Conservation (phyloP, 1,140 invertebrate genomes). For the Drosophila pallidifrons region DNA sequence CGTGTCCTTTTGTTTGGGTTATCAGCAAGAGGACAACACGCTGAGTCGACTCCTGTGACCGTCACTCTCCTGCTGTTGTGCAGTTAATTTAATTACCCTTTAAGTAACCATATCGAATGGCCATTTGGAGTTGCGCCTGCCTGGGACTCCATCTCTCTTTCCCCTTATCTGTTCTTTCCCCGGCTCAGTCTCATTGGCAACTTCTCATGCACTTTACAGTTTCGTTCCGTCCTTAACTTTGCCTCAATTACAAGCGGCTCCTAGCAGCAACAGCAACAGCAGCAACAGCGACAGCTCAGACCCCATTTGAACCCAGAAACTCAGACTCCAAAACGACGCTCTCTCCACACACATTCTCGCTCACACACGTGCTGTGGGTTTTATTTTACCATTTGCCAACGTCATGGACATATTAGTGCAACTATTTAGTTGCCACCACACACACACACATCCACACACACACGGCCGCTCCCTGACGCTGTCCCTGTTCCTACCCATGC, state of each 20-base stretch:
- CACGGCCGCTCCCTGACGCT: conserved; percentile 3
- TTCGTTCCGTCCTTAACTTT: conserved; percentile 37
- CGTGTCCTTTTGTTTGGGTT: conserved; percentile 58
- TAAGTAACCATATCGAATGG: conserved; percentile 84
- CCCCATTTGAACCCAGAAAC: conserved; percentile 14
- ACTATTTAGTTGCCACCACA: conserved; percentile 62
- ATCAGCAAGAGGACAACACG: conserved; percentile 66
- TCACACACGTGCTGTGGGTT: conserved; percentile 66
- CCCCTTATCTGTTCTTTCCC: background rate
- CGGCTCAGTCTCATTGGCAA: background rate
- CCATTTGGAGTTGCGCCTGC: conserved; percentile 67
- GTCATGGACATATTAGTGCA: conserved; percentile 67
- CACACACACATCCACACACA: conserved; percentile 4
- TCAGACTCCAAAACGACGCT: conserved; percentile 24
- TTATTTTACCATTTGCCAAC: conserved; percentile 67
- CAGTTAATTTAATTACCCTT: conserved; percentile 84
- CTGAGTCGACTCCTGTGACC: conserved; percentile 41
- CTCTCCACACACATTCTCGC: conserved; percentile 24
- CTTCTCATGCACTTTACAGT: conserved; percentile 62
- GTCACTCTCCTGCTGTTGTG: conserved; percentile 12
- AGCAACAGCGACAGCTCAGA: background rate
- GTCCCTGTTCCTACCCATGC: background rate
- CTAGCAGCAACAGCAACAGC: background rate
- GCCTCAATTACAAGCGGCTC: conserved; percentile 63
- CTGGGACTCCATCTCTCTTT: background rate